Evolutionary conservation across 1,140 invertebrate genomes (phyloP).

Genomic region (Megalonaias nervosa): DNA sequence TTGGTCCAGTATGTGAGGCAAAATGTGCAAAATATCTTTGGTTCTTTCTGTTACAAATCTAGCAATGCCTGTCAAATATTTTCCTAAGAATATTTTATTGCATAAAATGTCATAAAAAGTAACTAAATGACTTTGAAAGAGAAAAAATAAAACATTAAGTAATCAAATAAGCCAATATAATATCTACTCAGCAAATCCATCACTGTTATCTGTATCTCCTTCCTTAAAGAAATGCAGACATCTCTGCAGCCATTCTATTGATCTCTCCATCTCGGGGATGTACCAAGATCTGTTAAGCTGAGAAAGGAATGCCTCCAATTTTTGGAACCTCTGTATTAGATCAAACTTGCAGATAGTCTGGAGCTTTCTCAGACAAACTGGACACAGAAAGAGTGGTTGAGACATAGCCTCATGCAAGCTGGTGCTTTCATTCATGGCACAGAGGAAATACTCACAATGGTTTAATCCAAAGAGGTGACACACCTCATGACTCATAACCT

Average conservation of each 20-base stretch:
- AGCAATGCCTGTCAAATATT: no score
- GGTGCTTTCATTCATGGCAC: conserved; percentile 64
- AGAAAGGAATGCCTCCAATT: conserved; percentile 38
- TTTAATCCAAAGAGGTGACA: conserved; percentile 60
- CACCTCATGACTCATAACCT: conserved; percentile 57
- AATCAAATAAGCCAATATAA: background rate
- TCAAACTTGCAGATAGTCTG: conserved; percentile 51
- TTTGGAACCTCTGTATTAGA: conserved; percentile 46
- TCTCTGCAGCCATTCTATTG: conserved; percentile 28
- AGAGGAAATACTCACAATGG: conserved; percentile 59
- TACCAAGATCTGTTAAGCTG: conserved; percentile 16
- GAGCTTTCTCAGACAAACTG: conserved; percentile 62
- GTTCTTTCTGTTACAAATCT: no score
- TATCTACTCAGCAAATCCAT: background rate
- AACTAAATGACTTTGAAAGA: no score
- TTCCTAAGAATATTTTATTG: no score
- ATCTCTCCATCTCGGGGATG: conserved; percentile 8
- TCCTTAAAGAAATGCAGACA: conserved; percentile 19
- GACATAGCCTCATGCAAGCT: conserved; percentile 46
- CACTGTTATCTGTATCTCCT: background rate
- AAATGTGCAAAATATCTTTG: no score
- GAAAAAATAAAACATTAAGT: no score
- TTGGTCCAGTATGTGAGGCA: no score
- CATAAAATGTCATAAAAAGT: no score
- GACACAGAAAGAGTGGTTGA: conserved; percentile 63